These are phyloP conservation scores for Ceriagrion tenellum DNA, from an alignment of 2,888 invertebrate species.

Conservation along the genomic window DNA sequence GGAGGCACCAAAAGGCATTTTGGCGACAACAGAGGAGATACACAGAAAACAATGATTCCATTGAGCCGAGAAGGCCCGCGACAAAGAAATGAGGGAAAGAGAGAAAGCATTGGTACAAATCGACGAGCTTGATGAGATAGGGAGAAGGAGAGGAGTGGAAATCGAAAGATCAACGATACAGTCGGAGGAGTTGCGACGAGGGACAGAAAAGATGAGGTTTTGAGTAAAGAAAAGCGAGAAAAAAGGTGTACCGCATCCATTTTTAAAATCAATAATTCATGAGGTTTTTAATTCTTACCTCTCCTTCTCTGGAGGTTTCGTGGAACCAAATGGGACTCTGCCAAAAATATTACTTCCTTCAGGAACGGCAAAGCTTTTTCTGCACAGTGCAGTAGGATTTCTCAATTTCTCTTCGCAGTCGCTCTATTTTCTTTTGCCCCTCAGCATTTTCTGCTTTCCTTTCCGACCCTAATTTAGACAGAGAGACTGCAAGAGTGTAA, in stretches of 20 bases:
- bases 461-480: too few relatives aligned
- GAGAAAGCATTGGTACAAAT: neutral
- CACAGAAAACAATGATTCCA: neutral
- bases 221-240: too few relatives aligned
- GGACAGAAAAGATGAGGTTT: neutral
- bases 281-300: neutral
- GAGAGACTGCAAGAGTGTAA: too few relatives aligned
- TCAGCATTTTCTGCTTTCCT: too few relatives aligned
- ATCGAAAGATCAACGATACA: neutral
- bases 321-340: too few relatives aligned
- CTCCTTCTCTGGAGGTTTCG: neutral
- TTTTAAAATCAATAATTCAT: neutral
- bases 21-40: neutral
- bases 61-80: neutral
- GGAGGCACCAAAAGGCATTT: neutral
- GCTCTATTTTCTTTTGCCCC: too few relatives aligned
- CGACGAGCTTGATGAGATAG: neutral
- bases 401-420: too few relatives aligned
- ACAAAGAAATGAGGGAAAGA: neutral
- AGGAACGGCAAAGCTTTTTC: too few relatives aligned
- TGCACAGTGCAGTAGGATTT: too few relatives aligned
- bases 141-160: neutral
- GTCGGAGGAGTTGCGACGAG: neutral
- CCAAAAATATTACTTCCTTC: too few relatives aligned
- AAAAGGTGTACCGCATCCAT: neutral